phyloP scores from a whole-genome alignment of 1,140 invertebrate species.

The Camponotus floridanus region DNA sequence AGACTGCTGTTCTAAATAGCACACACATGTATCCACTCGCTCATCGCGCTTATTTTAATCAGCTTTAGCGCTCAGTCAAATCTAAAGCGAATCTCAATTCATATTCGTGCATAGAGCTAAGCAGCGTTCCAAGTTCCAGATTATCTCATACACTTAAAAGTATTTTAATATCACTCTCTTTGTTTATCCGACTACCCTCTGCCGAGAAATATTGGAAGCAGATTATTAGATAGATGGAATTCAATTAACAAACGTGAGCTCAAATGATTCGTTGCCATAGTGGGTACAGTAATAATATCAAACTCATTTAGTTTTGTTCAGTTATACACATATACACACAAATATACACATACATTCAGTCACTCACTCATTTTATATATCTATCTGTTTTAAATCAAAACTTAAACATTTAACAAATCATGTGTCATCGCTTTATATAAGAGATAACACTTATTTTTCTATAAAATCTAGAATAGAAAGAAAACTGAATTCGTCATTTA shows the following conservation, averaged over 20 bases:
- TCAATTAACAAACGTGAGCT: conserved; percentile 19
- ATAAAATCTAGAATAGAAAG: conserved; percentile 40
- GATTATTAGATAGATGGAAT: conserved; percentile 39
- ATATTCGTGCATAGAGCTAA: conserved; percentile 15
- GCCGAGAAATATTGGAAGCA: conserved; percentile 59
- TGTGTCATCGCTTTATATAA: neutral
- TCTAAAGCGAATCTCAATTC: conserved; percentile 55
- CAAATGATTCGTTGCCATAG: conserved; percentile 16
- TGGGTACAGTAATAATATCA: conserved; percentile 37
- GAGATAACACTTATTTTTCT: conserved; percentile 15
- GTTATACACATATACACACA: neutral
- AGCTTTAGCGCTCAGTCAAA: conserved; percentile 28
- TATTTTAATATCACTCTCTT: conserved; percentile 44
- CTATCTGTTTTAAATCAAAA: conserved; percentile 23
- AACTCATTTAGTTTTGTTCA: conserved; percentile 5
- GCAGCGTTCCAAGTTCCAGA: neutral
- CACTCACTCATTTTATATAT: neutral
- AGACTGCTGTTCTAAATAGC: neutral
- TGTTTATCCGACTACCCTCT: conserved; percentile 11
- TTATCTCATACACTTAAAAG: conserved; percentile 49
- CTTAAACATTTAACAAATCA: conserved; percentile 35
- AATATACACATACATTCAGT: neutral
- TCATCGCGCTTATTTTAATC: neutral
- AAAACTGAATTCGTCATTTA: conserved; percentile 10
- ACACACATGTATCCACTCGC: neutral